Evolutionary conservation across 2,888 invertebrate species (phyloP), one percentile per base, ranked within the genome.

Genomic region (Drosophila nigricruria): DNA sequence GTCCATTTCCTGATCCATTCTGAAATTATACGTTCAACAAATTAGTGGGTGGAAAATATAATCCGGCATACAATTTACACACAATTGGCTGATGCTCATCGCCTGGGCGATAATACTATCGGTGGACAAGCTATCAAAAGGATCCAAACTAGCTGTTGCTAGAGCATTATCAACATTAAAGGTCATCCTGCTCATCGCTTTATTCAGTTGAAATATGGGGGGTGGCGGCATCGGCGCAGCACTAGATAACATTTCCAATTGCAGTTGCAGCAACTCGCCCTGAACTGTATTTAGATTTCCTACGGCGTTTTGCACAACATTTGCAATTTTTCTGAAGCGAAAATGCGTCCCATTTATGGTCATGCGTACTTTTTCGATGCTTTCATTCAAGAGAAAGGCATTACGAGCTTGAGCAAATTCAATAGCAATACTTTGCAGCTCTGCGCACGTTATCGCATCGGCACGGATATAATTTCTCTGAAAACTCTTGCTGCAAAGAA

Each of bases 1-100:
- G 1, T 81, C 77, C 81, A 81, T 86, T 2, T 45, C 68, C 32
- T 18, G 38, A 18, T 74, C 47, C 38, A 81, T 12, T 5, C 82
- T 88, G 40, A 30, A 72, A 82, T 18, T n/a, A 73, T n/a, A 42
- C 10, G 3, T 18, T 30, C 1, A 9, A 0, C 0, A 54, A 30
- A 18, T 53, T 36, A 54, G 23, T 27, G 2, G 5, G 12, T 25
- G 16, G 3, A 23, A 23, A 12, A 36, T 14, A 10, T 30, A 10
- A 58, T 4, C 10, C 1, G 2, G 5, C 10, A n/a, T 47, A 8
- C 6, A 9, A 14, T 18, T 27, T 32, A 81, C 83, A 20, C 18
- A 84, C 84, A 70, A 34, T 23, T 73, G 32, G 6, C 12, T 53
- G 6, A 61, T 68, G 5, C n/a, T 9, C 34, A 76, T 25, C 5